Conservation (phyloP, 2,113 vertebrate species). For the Sus scrofa region DNA sequence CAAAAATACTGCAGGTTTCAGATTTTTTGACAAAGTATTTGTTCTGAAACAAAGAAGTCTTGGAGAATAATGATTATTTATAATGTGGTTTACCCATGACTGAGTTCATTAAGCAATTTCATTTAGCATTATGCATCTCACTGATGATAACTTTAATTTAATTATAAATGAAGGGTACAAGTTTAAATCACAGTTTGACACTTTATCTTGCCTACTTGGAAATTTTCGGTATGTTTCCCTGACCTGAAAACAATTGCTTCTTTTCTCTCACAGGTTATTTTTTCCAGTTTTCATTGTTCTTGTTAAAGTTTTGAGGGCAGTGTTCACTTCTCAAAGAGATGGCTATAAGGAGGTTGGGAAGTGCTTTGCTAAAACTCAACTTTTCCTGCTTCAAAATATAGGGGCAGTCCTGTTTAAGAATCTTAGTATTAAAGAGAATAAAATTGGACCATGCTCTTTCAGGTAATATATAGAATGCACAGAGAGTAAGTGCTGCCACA, state of each 20-base stretch:
- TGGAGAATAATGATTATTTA: constrained; percentile 40
- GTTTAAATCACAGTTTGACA: constrained; percentile 6
- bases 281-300: neutral
- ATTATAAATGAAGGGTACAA: constrained; percentile 10
- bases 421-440: neutral
- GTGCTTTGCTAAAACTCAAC: neutral
- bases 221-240: neutral
- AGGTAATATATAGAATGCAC: neutral
- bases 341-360: neutral
- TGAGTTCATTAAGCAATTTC: constrained; percentile 44
- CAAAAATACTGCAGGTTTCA: neutral
- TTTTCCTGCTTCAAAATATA: neutral
- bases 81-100: constrained; percentile 25
- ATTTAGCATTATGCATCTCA: constrained; percentile 37
- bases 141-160: neutral
- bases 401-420: neutral
- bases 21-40: constrained; percentile 19
- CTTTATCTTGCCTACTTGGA: neutral
- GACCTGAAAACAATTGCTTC: neutral
- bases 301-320: neutral
- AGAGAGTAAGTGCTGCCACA: neutral
- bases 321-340: neutral
- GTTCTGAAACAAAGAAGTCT: neutral
- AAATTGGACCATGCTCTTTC: neutral
- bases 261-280: neutral